Conservation (phyloP, 2,113 vertebrate genomes). For the Myanophis thanlyinensis region DNA sequence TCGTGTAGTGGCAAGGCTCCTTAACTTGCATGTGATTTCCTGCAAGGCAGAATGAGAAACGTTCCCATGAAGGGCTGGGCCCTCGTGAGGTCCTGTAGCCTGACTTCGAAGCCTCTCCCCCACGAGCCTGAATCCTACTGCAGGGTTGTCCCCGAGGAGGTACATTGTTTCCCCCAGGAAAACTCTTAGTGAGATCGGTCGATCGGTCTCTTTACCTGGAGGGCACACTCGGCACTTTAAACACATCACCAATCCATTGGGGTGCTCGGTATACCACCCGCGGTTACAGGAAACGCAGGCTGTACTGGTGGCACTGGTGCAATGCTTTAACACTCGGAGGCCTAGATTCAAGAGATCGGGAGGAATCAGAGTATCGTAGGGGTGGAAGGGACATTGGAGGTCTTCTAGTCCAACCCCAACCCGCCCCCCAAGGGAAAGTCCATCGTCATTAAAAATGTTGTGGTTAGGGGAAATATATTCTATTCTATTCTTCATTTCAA, state of each 20-base stretch:
- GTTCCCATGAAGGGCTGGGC: background rate
- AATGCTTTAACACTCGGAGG: background rate
- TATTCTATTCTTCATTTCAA: too few relatives aligned
- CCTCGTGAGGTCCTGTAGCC: background rate
- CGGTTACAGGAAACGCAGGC: rapidly evolving
- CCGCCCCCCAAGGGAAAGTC: background rate
- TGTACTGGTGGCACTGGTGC: background rate
- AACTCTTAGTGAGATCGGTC: background rate
- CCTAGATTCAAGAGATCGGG: background rate
- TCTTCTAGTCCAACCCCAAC: too few relatives aligned
- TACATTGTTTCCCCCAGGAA: too few relatives aligned
- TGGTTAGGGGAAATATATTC: background rate
- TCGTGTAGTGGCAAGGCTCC: background rate
- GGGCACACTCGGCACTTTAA: background rate
- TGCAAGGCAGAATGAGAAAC: background rate
- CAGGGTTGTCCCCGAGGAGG: too few relatives aligned
- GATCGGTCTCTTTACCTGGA: background rate
- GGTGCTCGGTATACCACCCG: background rate
- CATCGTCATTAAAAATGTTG: too few relatives aligned
- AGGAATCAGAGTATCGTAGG: background rate
- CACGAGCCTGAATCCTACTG: too few relatives aligned
- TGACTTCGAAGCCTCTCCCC: background rate
- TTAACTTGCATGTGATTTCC: background rate
- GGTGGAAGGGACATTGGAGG: background rate
- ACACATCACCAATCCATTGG: background rate